Evolutionary conservation across 2,888 invertebrate genomes (phyloP), one percentile per base, ranked within the genome.

Genomic region (Diarsia rubi): DNA sequence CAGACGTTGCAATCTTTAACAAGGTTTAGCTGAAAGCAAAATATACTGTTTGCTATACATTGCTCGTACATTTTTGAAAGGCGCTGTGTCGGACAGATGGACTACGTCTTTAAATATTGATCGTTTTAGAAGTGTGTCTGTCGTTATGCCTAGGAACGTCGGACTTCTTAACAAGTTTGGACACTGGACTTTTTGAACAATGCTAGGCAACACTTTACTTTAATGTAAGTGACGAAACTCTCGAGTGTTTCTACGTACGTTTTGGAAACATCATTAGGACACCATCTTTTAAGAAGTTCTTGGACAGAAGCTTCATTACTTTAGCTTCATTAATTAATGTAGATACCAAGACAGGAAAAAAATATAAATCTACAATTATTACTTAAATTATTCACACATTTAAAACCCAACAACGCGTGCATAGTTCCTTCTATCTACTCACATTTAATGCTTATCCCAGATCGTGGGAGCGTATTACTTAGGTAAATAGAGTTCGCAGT

Each of bases 401-500:
- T 9, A 16, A 65, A 79, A 63, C 14, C 59, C 64, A 73, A 60
- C 59, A 63, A 52, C 31, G 45, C 65, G 75, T 57, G 12, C 75
- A 59, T 14, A 47, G 14, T 45, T 45, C 44, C 49, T 37, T 12
- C 21, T 14, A 16, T 75, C 57, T 64, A 49, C 70, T 73, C 73
- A 82, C 63, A 85, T 66, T 78, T 78, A 62, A 73, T 45, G 78
- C 73, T 78, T 85, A 85, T 74, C 73, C 66, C 19, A 62, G 66
- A 63, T 74, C 42, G 37, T 63, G 45, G 59, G 24, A 71, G 66
- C 66, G 63, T 67, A 84, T 81, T 78, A 85, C 69, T 82, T 85
- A 70, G 45, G 67, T 79, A 79, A 85, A 83, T 79, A 78, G 69
- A 73, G 67, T 79, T 82, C 65, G 72, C 77, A 83, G 81, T 79